phyloP scores from a whole-genome alignment of 1,140 invertebrate species.

The Eufriesea mexicana region DNA sequence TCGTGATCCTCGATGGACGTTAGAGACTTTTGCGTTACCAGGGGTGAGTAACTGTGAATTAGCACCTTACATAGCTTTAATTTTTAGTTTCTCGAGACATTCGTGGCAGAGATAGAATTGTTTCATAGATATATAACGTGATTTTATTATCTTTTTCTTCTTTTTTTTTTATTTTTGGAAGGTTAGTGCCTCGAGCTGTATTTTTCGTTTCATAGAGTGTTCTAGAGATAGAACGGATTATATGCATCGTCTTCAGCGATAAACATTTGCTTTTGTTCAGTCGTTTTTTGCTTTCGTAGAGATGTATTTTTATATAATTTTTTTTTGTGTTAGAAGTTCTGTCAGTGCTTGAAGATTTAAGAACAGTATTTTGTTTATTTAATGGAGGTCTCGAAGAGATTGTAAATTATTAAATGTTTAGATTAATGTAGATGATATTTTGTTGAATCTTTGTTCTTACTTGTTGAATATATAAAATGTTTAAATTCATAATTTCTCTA shows the following conservation, averaged over 20 bases:
- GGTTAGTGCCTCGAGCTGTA: too few relatives aligned
- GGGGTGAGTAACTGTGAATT: conserved; percentile 28
- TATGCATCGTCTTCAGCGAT: not conserved
- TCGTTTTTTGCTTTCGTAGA: not conserved
- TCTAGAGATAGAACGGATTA: not conserved
- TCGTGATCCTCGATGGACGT: not conserved
- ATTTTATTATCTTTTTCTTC: not conserved
- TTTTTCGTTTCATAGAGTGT: too few relatives aligned
- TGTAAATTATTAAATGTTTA: too few relatives aligned
- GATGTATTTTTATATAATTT: not conserved
- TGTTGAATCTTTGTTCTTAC: too few relatives aligned
- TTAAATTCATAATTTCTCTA: too few relatives aligned
- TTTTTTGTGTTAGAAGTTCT: not conserved
- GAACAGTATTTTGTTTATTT: too few relatives aligned
- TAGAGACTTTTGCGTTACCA: not conserved
- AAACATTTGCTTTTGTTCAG: not conserved
- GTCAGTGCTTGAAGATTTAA: not conserved
- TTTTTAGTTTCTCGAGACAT: not conserved
- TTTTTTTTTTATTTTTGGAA: not conserved
- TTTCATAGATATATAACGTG: not conserved
- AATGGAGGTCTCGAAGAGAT: too few relatives aligned
- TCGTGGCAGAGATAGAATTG: not conserved
- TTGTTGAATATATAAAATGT: too few relatives aligned
- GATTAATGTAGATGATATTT: too few relatives aligned
- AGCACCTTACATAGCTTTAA: not conserved